Evolutionary conservation across 2,888 invertebrate species (phyloP).

Genomic region (Cistogaster globosa): DNA sequence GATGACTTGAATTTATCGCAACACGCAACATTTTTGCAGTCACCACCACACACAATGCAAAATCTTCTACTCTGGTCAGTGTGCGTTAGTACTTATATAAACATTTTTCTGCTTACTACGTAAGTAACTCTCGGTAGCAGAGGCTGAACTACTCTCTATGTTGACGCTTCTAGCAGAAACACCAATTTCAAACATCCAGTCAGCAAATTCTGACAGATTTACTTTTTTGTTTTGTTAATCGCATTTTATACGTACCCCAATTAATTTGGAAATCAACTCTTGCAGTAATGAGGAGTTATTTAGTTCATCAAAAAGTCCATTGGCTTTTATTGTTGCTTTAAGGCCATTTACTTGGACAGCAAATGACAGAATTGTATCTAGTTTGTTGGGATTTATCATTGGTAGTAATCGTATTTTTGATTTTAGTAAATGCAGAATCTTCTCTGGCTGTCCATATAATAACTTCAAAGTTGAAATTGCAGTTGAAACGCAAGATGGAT

Average conservation of each 20-base stretch:
- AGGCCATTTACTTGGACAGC: too few species aligned
- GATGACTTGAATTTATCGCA: too few species aligned
- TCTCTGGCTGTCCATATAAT: slow-evolving; percentile 58
- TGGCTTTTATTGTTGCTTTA: slow-evolving; percentile 37
- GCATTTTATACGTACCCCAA: too few species aligned
- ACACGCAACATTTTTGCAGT: slow-evolving; percentile 17
- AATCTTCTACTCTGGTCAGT: too few species aligned
- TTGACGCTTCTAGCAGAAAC: slow-evolving; percentile 30
- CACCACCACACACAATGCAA: neutral
- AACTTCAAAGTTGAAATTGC: slow-evolving; percentile 52
- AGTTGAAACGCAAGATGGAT: too few species aligned
- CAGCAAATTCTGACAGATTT: neutral
- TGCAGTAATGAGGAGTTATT: too few species aligned
- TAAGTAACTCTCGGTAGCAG: neutral
- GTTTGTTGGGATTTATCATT: too few species aligned
- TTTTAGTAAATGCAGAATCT: slow-evolving; percentile 43
- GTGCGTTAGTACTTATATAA: neutral
- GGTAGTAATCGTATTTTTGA: too few species aligned
- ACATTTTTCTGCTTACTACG: neutral
- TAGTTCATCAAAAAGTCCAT: slow-evolving; percentile 32
- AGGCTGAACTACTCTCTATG: neutral
- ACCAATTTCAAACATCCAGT: slow-evolving; percentile 46
- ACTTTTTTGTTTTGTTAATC: neutral
- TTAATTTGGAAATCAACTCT: too few species aligned
- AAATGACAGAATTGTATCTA: too few species aligned